Conservation (phyloP, 2,797 vertebrate genomes). For the Amblyopsis hoosieri region DNA sequence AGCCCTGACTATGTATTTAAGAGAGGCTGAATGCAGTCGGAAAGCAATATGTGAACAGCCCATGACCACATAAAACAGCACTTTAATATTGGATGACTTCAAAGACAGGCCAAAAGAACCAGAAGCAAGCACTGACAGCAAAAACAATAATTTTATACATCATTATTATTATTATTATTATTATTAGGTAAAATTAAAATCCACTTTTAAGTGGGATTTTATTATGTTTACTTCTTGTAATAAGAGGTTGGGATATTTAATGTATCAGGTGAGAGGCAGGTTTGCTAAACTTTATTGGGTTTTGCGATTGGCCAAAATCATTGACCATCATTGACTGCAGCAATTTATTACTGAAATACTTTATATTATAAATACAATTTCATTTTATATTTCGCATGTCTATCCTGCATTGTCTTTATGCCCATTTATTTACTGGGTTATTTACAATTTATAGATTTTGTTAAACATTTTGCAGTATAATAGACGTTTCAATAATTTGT, state of each 20-base stretch:
- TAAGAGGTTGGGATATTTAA: constrained; percentile 58
- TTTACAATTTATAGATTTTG: not conserved
- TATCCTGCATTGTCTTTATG: too few species aligned
- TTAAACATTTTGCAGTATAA: not conserved
- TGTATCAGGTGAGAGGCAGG: constrained; percentile 39
- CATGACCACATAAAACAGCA: constrained; percentile 82
- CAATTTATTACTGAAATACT: too few species aligned
- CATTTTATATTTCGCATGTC: too few species aligned
- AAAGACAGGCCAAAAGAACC: constrained; percentile 71
- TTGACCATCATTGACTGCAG: not conserved
- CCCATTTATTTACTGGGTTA: too few species aligned
- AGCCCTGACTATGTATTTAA: constrained; percentile 80
- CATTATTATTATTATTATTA: constrained; percentile 76
- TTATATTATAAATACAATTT: too few species aligned
- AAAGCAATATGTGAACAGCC: constrained; percentile 71
- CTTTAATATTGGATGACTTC: constrained; percentile 81
- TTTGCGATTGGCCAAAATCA: constrained; percentile 18
- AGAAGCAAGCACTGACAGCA: constrained; percentile 63
- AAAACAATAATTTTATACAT: constrained; percentile 82
- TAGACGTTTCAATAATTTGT: constrained; percentile 11
- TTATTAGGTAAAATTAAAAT: constrained; percentile 76
- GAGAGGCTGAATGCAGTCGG: constrained; percentile 71
- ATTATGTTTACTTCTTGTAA: constrained; percentile 61
- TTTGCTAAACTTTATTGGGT: constrained; percentile 17
- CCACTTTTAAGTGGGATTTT: constrained; percentile 64